Evolutionary conservation across 2,113 vertebrate species (phyloP).

Genomic region (Megaleporinus macrocephalus): DNA sequence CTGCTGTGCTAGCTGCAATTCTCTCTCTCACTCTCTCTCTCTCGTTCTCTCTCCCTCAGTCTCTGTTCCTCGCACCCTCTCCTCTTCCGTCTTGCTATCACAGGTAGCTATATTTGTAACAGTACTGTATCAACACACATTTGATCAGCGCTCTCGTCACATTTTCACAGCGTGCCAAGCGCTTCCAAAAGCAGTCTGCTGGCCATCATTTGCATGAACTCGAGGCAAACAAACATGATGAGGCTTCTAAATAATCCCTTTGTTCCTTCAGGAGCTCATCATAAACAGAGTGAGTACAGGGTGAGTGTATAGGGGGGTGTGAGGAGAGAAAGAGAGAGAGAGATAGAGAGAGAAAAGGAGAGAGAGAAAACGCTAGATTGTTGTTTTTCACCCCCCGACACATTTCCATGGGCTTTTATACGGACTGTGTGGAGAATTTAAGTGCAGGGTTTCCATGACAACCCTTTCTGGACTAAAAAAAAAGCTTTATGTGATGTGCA

Average conservation of each 20-base stretch:
- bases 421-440: constrained; percentile 73
- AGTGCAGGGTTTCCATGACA: constrained; percentile 86
- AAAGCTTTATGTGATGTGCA: constrained; percentile 55
- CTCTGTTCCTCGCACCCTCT: not conserved
- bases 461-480: constrained; percentile 65
- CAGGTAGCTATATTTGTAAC: constrained; percentile 41
- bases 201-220: constrained; percentile 29
- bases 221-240: constrained; percentile 22
- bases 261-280: constrained; percentile 32
- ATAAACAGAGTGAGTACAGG: constrained; percentile 33
- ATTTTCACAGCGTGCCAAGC: constrained; percentile 22
- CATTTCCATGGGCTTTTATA: constrained; percentile 66
- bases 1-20: constrained; percentile 24
- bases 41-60: constrained; percentile 7
- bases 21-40: constrained; percentile 17
- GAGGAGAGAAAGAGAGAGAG: not conserved
- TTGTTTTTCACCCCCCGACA: constrained; percentile 58
- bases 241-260: constrained; percentile 50
- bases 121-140: constrained; percentile 8
- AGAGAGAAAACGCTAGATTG: constrained; percentile 33
- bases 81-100: not conserved
- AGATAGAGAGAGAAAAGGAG: constrained; percentile 26
- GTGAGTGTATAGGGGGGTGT: constrained; percentile 12
- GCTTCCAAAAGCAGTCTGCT: constrained; percentile 10
- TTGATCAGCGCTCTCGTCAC: constrained; percentile 16